A percentile compares a stretch with the other conserved stretches of the same genome.
These are phyloP conservation scores for Dicyrtomina minuta DNA, from an alignment of 2,888 invertebrate genomes.

Conservation along the genomic window DNA sequence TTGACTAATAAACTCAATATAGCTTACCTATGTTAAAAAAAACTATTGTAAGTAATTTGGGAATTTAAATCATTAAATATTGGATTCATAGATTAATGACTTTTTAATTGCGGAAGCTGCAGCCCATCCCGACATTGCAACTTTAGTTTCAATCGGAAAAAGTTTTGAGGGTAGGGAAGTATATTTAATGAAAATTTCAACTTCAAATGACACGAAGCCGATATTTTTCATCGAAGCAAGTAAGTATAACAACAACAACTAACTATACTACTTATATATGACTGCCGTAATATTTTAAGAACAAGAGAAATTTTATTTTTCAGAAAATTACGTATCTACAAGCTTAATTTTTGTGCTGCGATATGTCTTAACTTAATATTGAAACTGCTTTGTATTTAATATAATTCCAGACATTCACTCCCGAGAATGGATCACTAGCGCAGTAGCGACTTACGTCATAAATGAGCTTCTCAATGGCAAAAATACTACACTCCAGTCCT, in stretches of 20 bases:
- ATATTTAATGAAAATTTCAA: slow-evolving; percentile 47
- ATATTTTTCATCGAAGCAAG: slow-evolving; percentile 58
- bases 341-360: too few species aligned
- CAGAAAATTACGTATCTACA: too few species aligned
- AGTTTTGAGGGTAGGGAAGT: slow-evolving; percentile 62
- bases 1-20: too few species aligned
- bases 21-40: too few species aligned
- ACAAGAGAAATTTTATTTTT: too few species aligned
- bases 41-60: too few species aligned
- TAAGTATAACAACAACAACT: too few species aligned
- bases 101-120: slow-evolving; percentile 63
- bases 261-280: too few species aligned
- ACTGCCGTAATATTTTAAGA: too few species aligned
- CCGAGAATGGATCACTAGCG: slow-evolving; percentile 74
- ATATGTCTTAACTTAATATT: background rate
- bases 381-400: background rate
- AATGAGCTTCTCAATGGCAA: slow-evolving; percentile 69
- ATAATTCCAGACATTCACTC: slow-evolving; percentile 45
- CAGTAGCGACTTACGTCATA: slow-evolving; percentile 68
- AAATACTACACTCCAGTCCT: slow-evolving; percentile 60
- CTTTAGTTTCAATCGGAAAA: slow-evolving; percentile 61
- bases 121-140: slow-evolving; percentile 61
- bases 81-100: slow-evolving; percentile 62
- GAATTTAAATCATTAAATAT: too few species aligned
- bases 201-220: slow-evolving; percentile 52